Percentiles rank a stretch among this genome's conserved stretches.
Conservation (phyloP, 1,140 invertebrate genomes). For the Archivesica marissinica region DNA sequence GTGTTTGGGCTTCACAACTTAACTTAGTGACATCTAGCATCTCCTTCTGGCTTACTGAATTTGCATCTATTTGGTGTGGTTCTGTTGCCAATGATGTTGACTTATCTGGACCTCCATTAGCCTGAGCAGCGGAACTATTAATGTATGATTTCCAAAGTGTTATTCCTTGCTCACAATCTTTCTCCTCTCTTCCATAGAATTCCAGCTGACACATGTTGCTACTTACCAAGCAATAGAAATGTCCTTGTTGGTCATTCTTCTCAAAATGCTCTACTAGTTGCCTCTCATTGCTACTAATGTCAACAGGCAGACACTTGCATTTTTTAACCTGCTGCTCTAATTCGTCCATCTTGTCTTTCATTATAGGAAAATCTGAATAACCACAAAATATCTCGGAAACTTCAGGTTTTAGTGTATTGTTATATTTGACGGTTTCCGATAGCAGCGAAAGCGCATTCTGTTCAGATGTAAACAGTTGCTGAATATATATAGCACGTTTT, state of each 20-base stretch:
- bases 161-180: neutral
- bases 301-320: neutral
- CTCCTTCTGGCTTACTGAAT: neutral
- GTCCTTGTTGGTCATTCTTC: neutral
- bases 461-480: constrained; percentile 2
- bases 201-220: neutral
- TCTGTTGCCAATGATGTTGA: neutral
- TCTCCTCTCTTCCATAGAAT: neutral
- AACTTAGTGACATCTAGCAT: neutral
- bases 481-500: neutral
- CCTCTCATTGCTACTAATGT: neutral
- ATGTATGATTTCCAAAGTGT: too few species aligned
- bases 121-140: too few species aligned
- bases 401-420: neutral
- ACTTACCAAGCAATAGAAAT: neutral
- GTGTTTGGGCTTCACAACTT: too few species aligned
- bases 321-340: neutral
- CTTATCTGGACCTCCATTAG: too few species aligned
- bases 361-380: neutral
- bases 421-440: neutral
- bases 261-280: neutral
- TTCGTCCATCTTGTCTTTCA: neutral
- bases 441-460: neutral
- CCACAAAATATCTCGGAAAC: neutral
- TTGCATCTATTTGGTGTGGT: neutral